These are phyloP conservation scores for Zaprionus ornatus DNA, from an alignment of 1,140 invertebrate species.

Conservation along the genomic window DNA sequence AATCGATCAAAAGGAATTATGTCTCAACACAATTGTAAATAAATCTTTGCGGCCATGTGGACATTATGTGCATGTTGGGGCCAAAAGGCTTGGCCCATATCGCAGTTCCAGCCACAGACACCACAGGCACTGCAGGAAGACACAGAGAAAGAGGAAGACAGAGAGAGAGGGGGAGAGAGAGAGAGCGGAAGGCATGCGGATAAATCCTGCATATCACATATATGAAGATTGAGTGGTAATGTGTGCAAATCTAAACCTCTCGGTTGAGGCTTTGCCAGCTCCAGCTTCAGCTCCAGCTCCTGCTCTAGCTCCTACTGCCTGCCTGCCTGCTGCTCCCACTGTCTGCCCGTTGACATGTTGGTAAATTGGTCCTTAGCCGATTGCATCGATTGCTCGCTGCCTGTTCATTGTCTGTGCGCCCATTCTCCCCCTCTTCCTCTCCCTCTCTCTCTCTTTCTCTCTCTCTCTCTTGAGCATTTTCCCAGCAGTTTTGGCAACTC, in stretches of 20 bases:
- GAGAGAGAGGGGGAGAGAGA: constrained; percentile 1
- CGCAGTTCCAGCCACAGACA: constrained; percentile 41
- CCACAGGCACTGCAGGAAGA: constrained; percentile 12
- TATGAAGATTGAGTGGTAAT: constrained; percentile 81
- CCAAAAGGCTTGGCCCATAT: constrained; percentile 50
- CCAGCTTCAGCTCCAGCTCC: neutral
- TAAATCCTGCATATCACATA: constrained; percentile 67
- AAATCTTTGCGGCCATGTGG: constrained; percentile 79
- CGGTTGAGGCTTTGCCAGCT: constrained; percentile 22
- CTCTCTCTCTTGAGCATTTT: constrained; percentile 1
- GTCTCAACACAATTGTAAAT: constrained; percentile 82
- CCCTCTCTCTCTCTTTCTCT: neutral
- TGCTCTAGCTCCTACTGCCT: neutral
- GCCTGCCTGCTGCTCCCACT: neutral
- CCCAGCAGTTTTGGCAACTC: constrained; percentile 36
- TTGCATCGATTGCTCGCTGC: constrained; percentile 67
- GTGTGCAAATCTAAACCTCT: constrained; percentile 78
- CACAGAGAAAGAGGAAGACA: neutral
- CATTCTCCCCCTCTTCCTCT: neutral
- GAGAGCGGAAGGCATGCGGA: constrained; percentile 3
- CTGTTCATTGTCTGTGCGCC: neutral
- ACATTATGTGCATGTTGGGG: constrained; percentile 70
- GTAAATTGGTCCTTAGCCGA: constrained; percentile 80
- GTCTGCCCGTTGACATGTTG: constrained; percentile 69
- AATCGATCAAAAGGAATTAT: constrained; percentile 81